Base-by-base conservation (phyloP, 2,797 vertebrate genomes). In the Centropyge bicolor region DNA sequence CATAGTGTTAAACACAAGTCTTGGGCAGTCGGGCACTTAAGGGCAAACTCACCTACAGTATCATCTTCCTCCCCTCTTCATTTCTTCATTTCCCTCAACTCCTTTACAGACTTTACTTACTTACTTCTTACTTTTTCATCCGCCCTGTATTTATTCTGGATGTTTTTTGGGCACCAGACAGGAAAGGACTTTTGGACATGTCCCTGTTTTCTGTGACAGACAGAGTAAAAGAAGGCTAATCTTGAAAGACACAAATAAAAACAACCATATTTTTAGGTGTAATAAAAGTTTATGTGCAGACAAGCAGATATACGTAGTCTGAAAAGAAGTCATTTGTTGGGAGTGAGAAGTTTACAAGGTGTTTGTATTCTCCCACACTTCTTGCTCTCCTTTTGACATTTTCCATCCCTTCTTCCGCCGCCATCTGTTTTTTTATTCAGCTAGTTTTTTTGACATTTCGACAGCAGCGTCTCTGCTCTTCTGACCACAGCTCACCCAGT, bases 381-480 rank as follows among this genome's bases (percentile, higher is more conserved):
- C 16, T 54, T 52, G 11, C 17, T 56, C 60, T 59, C 6, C 57
- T 24, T 67, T 59, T 17, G 60, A 43, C 43, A 27, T 36, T 67
- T 59, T 70, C 19, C 3, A 1, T 52, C 54, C 38, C 24, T 55
- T 60, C 27, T 31, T 43, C 31, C 9, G 0, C 57, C 43, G 48
- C 20, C 49, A 51, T 72, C 56, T 40, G 22, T 48, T 65, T 51
- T 57, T 62, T 17, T 20, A 63, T n/a, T 65, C 55, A 46, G 31
- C 35, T 72, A 59, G 40, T 69, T 77, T 31, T 31, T 77, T 69
- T 67, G 56, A 63, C 60, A 66, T 52, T 57, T 64, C 31, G 51
- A 72, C 51, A 60, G 68, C 11, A 3, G 17, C 19, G 73, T 36
- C 55, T 72, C 59, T 35, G 49, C 84, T 54, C 43, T 31, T 78